Evolutionary conservation across 2,888 invertebrate species (phyloP).

Genomic region (Sepiola atlantica): DNA sequence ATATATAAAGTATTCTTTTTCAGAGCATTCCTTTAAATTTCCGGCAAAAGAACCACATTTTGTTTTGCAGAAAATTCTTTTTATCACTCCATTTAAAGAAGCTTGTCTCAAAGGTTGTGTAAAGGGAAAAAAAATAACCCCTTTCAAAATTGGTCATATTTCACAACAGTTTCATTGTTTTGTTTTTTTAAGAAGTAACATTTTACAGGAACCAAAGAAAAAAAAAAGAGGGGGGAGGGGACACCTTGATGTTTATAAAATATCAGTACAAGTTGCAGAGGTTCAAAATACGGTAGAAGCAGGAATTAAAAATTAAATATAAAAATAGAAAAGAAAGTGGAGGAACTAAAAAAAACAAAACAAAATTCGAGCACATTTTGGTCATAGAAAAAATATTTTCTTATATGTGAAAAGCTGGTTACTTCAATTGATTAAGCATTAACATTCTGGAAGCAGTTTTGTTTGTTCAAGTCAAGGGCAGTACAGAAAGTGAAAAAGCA

Average conservation of each 20-base stretch:
- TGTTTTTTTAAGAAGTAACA: not conserved
- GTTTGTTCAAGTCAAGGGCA: not conserved
- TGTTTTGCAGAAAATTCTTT: not conserved
- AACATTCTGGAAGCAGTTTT: not conserved
- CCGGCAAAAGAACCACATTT: not conserved
- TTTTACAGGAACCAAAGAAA: not conserved
- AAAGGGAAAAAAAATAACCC: not conserved
- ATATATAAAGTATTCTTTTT: too few species aligned
- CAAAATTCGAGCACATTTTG: not conserved
- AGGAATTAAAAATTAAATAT: not conserved
- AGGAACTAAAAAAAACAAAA: not conserved
- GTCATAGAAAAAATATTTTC: not conserved
- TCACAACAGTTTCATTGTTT: not conserved
- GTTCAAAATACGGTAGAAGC: not conserved
- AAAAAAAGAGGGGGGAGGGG: too few species aligned
- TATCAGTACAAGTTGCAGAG: not conserved
- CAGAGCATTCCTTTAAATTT: not conserved
- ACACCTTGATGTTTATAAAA: not conserved
- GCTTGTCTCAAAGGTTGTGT: not conserved
- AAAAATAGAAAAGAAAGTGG: not conserved
- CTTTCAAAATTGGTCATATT: not conserved
- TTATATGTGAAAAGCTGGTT: not conserved
- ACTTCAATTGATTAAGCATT: not conserved
- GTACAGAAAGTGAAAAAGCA: not conserved
- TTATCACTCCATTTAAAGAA: not conserved